These are phyloP conservation scores for Eriocheir sinensis DNA, from an alignment of 1,140 invertebrate species.

Conservation along the genomic window DNA sequence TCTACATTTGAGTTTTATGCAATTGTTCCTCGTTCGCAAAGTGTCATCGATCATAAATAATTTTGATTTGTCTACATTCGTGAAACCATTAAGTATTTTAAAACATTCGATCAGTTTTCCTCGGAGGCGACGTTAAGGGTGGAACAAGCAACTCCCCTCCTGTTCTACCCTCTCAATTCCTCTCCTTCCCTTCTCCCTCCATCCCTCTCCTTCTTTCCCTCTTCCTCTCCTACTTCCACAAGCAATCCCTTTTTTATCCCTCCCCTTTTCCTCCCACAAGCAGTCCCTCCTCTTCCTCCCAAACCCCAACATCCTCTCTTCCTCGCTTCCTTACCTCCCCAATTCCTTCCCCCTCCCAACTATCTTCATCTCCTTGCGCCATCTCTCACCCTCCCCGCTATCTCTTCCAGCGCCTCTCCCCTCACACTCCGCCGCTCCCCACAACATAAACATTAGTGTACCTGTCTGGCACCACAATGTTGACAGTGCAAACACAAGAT, in stretches of 20 bases:
- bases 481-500: slow-evolving; percentile 1
- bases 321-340: background rate
- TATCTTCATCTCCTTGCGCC: background rate
- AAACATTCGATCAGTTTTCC: too few relatives aligned
- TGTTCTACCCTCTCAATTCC: background rate
- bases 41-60: too few relatives aligned
- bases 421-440: background rate
- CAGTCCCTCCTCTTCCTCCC: background rate
- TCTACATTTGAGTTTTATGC: too few relatives aligned
- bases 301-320: too few relatives aligned
- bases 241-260: background rate
- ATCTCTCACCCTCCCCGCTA: background rate
- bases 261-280: background rate
- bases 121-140: too few relatives aligned
- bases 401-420: background rate
- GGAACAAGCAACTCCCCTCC: too few relatives aligned
- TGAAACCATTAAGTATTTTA: too few relatives aligned
- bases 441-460: slow-evolving; percentile 3
- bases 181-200: background rate
- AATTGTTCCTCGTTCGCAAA: too few relatives aligned
- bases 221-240: background rate
- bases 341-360: background rate
- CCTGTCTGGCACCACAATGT: background rate
- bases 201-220: background rate
- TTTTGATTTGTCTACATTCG: too few relatives aligned